phyloP scores from a whole-genome alignment of 1,140 invertebrate genomes.

The Diorhabda sublineata region DNA sequence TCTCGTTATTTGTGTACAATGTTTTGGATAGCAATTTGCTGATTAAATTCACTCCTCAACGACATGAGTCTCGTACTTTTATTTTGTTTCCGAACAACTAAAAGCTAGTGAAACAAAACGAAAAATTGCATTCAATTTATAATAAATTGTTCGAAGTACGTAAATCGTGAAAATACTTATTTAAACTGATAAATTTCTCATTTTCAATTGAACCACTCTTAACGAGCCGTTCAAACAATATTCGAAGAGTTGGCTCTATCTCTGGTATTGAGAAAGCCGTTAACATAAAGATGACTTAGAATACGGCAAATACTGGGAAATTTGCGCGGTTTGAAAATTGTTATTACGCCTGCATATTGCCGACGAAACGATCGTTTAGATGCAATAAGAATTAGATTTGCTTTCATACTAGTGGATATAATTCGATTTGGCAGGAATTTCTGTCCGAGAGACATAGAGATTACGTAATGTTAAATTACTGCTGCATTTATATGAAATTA shows the following conservation, averaged over 20 bases:
- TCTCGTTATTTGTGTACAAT: too few species aligned
- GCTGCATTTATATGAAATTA: too few species aligned
- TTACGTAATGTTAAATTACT: neutral
- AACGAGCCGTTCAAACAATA: neutral
- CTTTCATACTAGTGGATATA: neutral
- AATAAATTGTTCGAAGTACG: too few species aligned
- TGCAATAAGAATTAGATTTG: constrained; percentile 2
- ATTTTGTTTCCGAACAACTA: too few species aligned
- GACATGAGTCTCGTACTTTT: too few species aligned
- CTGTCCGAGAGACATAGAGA: neutral
- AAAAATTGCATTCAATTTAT: too few species aligned
- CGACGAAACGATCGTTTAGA: neutral
- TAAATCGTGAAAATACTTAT: too few species aligned
- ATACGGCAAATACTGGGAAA: neutral
- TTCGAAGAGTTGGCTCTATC: neutral
- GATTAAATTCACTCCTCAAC: too few species aligned
- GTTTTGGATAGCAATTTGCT: too few species aligned
- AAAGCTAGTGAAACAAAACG: too few species aligned
- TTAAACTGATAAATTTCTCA: neutral
- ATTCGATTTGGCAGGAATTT: neutral
- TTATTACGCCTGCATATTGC: neutral
- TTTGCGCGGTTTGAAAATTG: neutral
- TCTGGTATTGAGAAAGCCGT: neutral
- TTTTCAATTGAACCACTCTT: neutral
- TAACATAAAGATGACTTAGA: neutral